A percentile compares a stretch with the other conserved stretches of the same genome.
Conservation (phyloP, 2,888 invertebrate genomes). For the Leistus spinibarbis region DNA sequence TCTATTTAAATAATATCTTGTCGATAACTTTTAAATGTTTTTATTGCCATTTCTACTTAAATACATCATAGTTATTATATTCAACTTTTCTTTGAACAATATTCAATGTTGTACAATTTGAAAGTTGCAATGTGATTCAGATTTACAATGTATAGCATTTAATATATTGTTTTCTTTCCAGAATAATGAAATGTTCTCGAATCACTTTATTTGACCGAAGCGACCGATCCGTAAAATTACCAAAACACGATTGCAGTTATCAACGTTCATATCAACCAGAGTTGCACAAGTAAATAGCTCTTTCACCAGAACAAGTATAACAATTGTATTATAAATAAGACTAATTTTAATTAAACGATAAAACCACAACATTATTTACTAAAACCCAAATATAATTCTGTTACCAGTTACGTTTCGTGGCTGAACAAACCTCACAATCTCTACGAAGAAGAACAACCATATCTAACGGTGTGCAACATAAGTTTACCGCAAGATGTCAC, state of each 20-base stretch:
- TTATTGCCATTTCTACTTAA: not conserved
- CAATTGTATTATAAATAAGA: not conserved
- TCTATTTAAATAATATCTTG: too few species aligned
- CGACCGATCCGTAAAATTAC: conserved; percentile 5
- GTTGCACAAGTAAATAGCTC: conserved; percentile 17
- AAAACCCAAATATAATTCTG: not conserved
- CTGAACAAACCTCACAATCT: conserved; percentile 23
- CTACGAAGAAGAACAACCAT: conserved; percentile 36
- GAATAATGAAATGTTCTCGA: conserved; percentile 37
- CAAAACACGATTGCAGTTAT: conserved; percentile 19
- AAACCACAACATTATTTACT: not conserved
- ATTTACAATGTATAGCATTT: not conserved
- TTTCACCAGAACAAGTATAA: not conserved
- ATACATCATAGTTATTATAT: not conserved
- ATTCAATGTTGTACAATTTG: not conserved
- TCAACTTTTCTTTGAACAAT: not conserved
- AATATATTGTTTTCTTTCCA: conserved; percentile 6
- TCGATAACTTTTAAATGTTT: too few species aligned
- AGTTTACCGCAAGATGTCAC: conserved; percentile 47
- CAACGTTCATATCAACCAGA: conserved; percentile 22
- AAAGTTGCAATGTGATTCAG: not conserved
- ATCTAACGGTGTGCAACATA: conserved; percentile 48
- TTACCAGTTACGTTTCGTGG: conserved; percentile 25
- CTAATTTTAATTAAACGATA: not conserved
- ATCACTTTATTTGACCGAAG: conserved; percentile 25